Evolutionary conservation across 2,113 vertebrate genomes (phyloP), one percentile per base, ranked within the genome.

Genomic region (Dascyllus trimaculatus): DNA sequence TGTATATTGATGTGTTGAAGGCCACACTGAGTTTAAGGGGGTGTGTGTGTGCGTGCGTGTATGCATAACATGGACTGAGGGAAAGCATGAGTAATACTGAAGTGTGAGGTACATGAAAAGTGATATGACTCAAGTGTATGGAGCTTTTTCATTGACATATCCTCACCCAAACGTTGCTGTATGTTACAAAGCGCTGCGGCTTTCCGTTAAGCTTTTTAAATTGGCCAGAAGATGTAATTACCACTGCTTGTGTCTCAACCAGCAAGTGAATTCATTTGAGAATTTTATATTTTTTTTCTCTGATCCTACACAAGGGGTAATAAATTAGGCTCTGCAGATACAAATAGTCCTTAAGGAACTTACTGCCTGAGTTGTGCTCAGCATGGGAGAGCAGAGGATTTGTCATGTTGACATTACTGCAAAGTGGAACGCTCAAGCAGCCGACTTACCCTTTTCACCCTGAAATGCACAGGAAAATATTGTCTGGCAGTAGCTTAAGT

Each of bases 331-430:
- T 70, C n/a, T 17, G 63, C 24, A 24, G 64, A 63, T 68, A 14
- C 68, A 80, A 74, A 73, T 45, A 66, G 61, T 60, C 49, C 78
- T 57, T 54, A 32, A 53, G 65, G 68, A 73, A 78, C 26, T 58
- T 8, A 2, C 59, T 78, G 45, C 64, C 77, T 45, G 68, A 45
- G 59, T 57, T 32, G n/a, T 2, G 6, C 69, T 72, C 62, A 48
- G 68, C n/a, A 7, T 0, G 63, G 7, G 21, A 19, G 40, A 48
- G 26, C 51, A 49, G 53, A 82, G 64, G 63, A 56, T 81, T 72
- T 77, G 32, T 85, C 70, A 61, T 58, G 53, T 56, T 67, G 61
- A 57, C 26, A 18, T 74, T 46, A 32, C 71, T 64, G 71, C 74
- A 65, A 24, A 45, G 38, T 19, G 15, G 5, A 57, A 56, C 21